Conservation (phyloP, 30 jellyfish, hydroid and myxozoan genomes). For the Mastigias papua region DNA sequence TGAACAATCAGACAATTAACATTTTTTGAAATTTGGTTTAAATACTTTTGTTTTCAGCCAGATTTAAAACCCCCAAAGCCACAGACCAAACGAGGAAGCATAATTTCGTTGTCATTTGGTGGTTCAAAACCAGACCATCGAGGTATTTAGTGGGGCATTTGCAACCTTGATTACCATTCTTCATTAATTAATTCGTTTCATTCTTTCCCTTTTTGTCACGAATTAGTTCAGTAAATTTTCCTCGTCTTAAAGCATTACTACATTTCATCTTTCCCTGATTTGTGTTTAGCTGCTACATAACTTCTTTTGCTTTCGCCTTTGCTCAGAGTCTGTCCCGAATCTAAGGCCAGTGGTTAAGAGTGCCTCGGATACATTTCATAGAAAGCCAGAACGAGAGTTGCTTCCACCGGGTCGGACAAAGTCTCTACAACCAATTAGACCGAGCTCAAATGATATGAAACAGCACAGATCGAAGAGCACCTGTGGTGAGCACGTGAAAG, state of each 20-base stretch:
- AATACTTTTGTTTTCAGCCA: conserved; percentile 26
- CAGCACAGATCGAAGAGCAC: conserved; percentile 76
- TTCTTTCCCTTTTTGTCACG: background rate
- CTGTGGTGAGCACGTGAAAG: conserved; percentile 66
- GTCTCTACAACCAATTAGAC: conserved; percentile 74
- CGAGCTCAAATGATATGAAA: conserved; percentile 44
- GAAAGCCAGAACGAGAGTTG: conserved; percentile 52
- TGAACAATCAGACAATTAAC: too few relatives aligned
- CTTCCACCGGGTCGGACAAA: conserved; percentile 74
- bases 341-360: conserved; percentile 70
- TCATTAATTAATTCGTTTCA: background rate
- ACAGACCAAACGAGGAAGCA: conserved; percentile 74
- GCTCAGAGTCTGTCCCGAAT: conserved; percentile 57
- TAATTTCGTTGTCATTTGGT: conserved; percentile 62
- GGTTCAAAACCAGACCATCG: conserved; percentile 65
- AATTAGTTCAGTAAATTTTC: background rate
- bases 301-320: too few relatives aligned
- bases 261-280: too few relatives aligned
- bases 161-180: background rate
- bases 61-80: conserved; percentile 70
- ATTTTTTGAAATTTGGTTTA: too few relatives aligned
- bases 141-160: conserved; percentile 13
- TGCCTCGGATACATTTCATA: conserved; percentile 67
- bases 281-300: too few relatives aligned
- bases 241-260: too few relatives aligned